These are phyloP conservation scores for Thymallus thymallus DNA, from an alignment of 2,113 vertebrate genomes.

Conservation along the genomic window DNA sequence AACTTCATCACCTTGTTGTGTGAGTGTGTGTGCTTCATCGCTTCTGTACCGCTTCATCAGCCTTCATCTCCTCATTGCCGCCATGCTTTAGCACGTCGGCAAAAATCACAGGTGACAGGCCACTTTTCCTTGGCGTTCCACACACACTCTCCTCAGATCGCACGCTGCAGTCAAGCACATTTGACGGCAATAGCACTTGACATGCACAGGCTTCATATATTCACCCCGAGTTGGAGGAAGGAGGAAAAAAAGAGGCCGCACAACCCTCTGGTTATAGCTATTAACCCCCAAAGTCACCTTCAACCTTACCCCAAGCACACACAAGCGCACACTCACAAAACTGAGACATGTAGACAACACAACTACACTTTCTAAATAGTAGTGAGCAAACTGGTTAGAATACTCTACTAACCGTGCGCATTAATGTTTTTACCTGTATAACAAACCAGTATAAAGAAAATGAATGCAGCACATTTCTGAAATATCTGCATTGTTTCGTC, in stretches of 20 bases:
- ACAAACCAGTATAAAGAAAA: background rate
- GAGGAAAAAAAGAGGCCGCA: conserved; percentile 58
- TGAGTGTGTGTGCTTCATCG: conserved; percentile 40
- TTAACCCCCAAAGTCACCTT: conserved; percentile 81
- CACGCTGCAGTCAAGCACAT: conserved; percentile 70
- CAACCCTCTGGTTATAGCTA: conserved; percentile 69
- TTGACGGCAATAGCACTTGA: conserved; percentile 78
- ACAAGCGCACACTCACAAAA: background rate
- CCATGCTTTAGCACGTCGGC: conserved; percentile 67
- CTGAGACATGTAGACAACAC: conserved; percentile 4
- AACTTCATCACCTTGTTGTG: conserved; percentile 50
- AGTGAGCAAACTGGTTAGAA: no score
- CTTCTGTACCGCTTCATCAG: conserved; percentile 28
- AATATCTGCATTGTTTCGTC: conserved; percentile 8
- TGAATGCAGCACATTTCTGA: no score
- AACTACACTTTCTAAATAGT: background rate
- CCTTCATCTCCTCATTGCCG: conserved; percentile 73
- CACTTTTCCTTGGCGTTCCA: conserved; percentile 71
- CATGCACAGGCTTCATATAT: conserved; percentile 74
- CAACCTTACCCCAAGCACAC: background rate
- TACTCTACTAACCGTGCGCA: no score
- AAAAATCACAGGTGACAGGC: conserved; percentile 83
- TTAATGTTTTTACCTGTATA: no score
- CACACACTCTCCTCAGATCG: conserved; percentile 23
- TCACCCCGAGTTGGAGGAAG: conserved; percentile 74